phyloP scores from a whole-genome alignment of 2,797 vertebrate genomes.

The Diplodus puntazzo region DNA sequence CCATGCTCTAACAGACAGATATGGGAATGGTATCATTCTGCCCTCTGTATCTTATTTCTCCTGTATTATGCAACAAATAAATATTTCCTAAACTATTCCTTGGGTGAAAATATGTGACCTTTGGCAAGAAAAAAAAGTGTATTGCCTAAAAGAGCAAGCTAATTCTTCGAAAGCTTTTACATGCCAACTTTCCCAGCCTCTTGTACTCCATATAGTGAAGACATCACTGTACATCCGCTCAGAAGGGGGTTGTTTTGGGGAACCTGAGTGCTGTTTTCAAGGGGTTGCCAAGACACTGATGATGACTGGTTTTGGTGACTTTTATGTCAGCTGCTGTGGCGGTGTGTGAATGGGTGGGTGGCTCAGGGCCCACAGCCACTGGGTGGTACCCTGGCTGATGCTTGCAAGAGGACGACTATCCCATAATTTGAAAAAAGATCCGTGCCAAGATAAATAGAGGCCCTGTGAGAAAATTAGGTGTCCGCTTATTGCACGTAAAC shows the following conservation, averaged over 20 bases:
- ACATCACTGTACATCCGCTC: slow-evolving; percentile 20
- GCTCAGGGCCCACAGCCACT: slow-evolving; percentile 50
- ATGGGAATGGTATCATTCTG: background rate
- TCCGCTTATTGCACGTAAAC: slow-evolving; percentile 43
- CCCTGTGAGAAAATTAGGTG: slow-evolving; percentile 58
- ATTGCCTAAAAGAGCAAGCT: background rate
- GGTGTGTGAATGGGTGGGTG: slow-evolving; percentile 55
- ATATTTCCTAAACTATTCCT: background rate
- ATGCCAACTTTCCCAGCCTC: background rate
- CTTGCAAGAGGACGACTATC: slow-evolving; percentile 52
- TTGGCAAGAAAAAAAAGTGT: background rate
- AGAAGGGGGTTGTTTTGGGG: slow-evolving; percentile 42
- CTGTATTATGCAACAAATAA: background rate
- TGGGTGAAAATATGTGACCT: background rate
- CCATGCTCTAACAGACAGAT: background rate
- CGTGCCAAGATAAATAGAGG: slow-evolving; percentile 63
- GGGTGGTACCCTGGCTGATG: slow-evolving; percentile 70
- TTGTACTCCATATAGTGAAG: slow-evolving; percentile 16
- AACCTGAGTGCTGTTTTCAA: slow-evolving; percentile 44
- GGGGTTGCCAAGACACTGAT: slow-evolving; percentile 67
- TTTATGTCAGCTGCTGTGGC: slow-evolving; percentile 58
- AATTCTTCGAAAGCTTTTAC: slow-evolving; percentile 2
- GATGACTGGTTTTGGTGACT: slow-evolving; percentile 60
- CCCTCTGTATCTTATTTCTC: background rate
- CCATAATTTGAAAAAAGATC: slow-evolving; percentile 67